A percentile compares a stretch with the other conserved stretches of the same genome.
phyloP scores from a whole-genome alignment of 2,888 invertebrate genomes.

The Dioctria rufipes region DNA sequence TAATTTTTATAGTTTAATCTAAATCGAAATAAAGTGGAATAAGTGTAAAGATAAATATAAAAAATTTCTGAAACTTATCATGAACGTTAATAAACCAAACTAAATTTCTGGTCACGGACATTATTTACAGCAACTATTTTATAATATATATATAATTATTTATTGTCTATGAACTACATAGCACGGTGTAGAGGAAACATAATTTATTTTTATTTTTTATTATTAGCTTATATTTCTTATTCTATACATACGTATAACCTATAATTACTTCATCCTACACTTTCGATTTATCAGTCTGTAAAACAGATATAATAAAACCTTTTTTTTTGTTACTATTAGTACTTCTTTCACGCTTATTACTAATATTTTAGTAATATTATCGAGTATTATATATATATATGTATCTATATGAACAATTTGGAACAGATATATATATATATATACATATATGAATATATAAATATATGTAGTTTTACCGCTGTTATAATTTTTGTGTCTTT shows the following conservation, averaged over 20 bases:
- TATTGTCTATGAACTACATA: constrained; percentile 50
- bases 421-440: constrained; percentile 3
- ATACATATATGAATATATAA: too few species aligned
- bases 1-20: too few species aligned
- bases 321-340: background rate
- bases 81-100: too few species aligned
- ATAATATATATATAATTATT: constrained; percentile 30
- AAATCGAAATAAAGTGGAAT: background rate
- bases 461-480: background rate
- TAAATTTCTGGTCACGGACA: too few species aligned
- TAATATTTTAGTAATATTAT: background rate
- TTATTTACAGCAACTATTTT: background rate
- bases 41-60: too few species aligned
- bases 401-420: constrained; percentile 25
- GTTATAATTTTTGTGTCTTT: constrained; percentile 7
- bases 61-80: too few species aligned
- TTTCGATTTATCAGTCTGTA: background rate
- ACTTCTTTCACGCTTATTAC: constrained; percentile 29
- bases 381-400: background rate
- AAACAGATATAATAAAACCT: too few species aligned
- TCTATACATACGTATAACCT: background rate
- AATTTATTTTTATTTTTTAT: constrained; percentile 8
- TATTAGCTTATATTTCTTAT: constrained; percentile 8
- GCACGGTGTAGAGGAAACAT: constrained; percentile 44
- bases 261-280: constrained; percentile 10